Conservation (phyloP, 2,797 vertebrate genomes). For the Schizopygopsis pylzovi region DNA sequence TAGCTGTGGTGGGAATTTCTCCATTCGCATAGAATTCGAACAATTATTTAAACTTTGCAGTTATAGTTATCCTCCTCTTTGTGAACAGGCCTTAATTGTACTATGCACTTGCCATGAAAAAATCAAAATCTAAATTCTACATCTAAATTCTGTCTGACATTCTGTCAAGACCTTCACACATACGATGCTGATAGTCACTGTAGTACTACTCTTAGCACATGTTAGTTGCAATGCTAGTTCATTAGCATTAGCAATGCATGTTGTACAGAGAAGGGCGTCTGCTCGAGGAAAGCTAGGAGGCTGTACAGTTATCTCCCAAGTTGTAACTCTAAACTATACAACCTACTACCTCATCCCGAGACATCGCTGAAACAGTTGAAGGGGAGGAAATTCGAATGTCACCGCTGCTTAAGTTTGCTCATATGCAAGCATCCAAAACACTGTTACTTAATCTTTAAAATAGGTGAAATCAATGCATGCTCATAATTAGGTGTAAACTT, state of each 20-base stretch:
- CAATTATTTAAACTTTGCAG: neutral
- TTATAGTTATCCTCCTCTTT: neutral
- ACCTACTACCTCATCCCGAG: slow-evolving; percentile 99
- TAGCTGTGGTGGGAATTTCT: neutral
- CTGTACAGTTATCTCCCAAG: slow-evolving; percentile 99
- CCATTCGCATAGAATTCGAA: neutral
- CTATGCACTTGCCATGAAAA: neutral
- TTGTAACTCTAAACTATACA: slow-evolving; percentile 99
- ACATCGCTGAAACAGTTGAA: slow-evolving; percentile 74
- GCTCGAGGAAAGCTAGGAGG: slow-evolving; percentile 99
- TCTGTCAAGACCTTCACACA: slow-evolving; percentile 10
- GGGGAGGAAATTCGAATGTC: neutral
- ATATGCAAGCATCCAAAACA: neutral
- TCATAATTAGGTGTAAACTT: neutral
- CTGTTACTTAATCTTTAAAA: neutral
- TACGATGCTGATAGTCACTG: neutral
- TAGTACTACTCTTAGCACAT: neutral
- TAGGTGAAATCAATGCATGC: neutral
- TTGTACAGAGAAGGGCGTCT: slow-evolving; percentile 76
- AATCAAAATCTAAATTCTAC: neutral
- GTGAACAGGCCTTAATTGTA: neutral
- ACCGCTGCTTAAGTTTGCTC: neutral
- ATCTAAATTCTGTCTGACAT: neutral
- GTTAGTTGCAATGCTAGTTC: neutral
- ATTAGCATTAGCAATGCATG: slow-evolving; percentile 16